These are phyloP conservation scores for Xestia ashworthii DNA, from an alignment of 2,888 invertebrate genomes.

Conservation along the genomic window DNA sequence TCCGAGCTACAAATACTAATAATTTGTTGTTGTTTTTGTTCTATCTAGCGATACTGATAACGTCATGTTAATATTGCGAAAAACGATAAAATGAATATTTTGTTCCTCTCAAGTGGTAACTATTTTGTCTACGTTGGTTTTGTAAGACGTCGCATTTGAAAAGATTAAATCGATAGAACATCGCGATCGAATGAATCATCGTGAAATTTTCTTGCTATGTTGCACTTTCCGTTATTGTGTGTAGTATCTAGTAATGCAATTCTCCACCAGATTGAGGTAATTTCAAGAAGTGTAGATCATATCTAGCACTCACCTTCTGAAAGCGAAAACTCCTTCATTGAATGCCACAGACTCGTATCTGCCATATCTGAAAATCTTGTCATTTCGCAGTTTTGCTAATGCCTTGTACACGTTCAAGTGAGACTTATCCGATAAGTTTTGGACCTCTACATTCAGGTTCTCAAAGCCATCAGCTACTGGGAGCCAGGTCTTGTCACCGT, in stretches of 20 bases:
- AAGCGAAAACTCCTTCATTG: constrained; percentile 89
- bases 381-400: constrained; percentile 89
- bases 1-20: not conserved
- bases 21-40: not conserved
- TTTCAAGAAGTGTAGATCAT: not conserved
- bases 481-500: constrained; percentile 91
- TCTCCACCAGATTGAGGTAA: not conserved
- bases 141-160: not conserved
- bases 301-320: constrained; percentile 84
- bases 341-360: constrained; percentile 89
- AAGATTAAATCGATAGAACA: constrained; percentile 17
- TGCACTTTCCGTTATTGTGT: not conserved
- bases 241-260: not conserved
- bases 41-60: not conserved
- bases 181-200: not conserved
- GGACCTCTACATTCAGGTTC: constrained; percentile 90
- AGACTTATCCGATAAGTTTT: constrained; percentile 85
- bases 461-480: constrained; percentile 92
- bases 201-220: not conserved
- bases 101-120: constrained; percentile 32
- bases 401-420: constrained; percentile 92
- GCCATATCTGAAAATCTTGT: constrained; percentile 88
- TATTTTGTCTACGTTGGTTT: constrained; percentile 7
- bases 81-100: not conserved
- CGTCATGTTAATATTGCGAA: constrained; percentile 16